Conservation (phyloP, 1,140 invertebrate genomes). For the Solenopsis fugax region DNA sequence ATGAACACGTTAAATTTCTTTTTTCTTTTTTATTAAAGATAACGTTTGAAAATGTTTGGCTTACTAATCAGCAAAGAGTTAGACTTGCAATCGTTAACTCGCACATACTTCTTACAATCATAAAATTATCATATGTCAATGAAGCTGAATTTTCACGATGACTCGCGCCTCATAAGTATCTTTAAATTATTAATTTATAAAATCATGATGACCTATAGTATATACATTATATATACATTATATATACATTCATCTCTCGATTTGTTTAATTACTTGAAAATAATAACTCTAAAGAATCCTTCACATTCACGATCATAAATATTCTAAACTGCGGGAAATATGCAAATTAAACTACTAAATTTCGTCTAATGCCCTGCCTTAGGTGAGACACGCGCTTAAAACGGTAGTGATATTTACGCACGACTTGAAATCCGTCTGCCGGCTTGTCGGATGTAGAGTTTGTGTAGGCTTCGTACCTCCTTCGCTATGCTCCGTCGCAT, state of each 20-base stretch:
- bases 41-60: background rate
- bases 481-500: slow-evolving; percentile 60
- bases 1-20: background rate
- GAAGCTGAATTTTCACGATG: background rate
- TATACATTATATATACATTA: background rate
- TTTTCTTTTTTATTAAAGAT: background rate
- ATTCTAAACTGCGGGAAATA: background rate
- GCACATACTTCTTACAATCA: background rate
- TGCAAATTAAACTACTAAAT: background rate
- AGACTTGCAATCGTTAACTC: background rate
- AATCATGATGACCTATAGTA: background rate
- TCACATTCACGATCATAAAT: background rate
- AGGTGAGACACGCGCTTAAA: slow-evolving; percentile 18
- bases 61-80: background rate
- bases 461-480: slow-evolving; percentile 44
- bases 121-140: background rate
- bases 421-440: slow-evolving; percentile 46
- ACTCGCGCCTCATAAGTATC: background rate
- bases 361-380: background rate
- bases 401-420: slow-evolving; percentile 44
- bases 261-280: background rate
- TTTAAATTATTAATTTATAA: background rate
- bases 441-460: slow-evolving; percentile 44
- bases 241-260: no score
- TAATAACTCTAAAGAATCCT: background rate